Base-by-base conservation (phyloP, 2,888 invertebrate species). In the Ennomos fuscantarius region DNA sequence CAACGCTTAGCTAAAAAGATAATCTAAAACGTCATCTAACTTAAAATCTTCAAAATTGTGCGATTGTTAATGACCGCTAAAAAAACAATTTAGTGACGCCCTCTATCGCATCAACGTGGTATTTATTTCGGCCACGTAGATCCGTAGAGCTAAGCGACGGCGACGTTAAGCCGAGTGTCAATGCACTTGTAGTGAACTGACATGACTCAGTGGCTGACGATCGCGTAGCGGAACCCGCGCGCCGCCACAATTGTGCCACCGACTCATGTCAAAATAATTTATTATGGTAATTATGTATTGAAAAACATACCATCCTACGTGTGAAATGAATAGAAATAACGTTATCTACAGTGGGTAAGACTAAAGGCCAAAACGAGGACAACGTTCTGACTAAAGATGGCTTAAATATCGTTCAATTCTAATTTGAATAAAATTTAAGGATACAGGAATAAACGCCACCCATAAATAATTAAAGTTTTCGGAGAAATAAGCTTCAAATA, bases 101-200 rank as follows among this genome's bases (percentile, higher is more conserved):
- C 44, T 46, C 46, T 39, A 13, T 41, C 49, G 50, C 56, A 62
- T 62, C 39, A 53, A 61, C 51, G 59, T 60, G 62, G 60, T 47
- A 66, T 65, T 62, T 67, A 70, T 76, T 74, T 73, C 56, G 60
- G 57, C 59, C 67, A 73, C 65, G 67, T 69, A 60, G 60, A 63
- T 36, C 44, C 65, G 67, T 69, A 60, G 60, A 63, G 39, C 44
- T 52, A 37, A 60, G 45, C 40, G 8, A 24, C 39, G 41, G 42
- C 57, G 60, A 45, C 51, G 53, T 47, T 50, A 75, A 71, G 56
- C 65, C 64, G 62, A 70, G 76, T 76, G 82, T 82, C 83, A 83
- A 80, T 75, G 83, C 72, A 79, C 82, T 77, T 74, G 65, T 70
- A 72, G 72, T 73, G 66, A 72, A 72, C 65, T 69, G 67, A 61